Base-by-base conservation (phyloP, 2,888 invertebrate species). In the Platycnemis pennipes region DNA sequence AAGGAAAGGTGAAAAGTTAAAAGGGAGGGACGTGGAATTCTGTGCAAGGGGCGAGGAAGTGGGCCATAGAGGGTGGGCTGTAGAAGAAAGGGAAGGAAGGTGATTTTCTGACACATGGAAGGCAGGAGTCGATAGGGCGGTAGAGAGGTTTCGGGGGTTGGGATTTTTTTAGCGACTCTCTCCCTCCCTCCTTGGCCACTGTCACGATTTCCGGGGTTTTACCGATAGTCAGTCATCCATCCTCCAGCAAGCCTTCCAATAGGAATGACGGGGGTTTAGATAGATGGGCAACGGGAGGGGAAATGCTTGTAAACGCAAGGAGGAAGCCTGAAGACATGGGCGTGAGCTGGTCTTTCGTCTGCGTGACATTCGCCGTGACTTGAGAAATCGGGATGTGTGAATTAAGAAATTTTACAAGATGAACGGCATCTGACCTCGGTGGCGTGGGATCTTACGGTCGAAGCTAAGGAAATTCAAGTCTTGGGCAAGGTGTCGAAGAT, bases 1-100 rank as follows among this genome's bases (percentile, higher is more conserved):
- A 77, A 77, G 31, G 77, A 77, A 77, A 77, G 77, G 77, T 77
- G 77, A 77, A 77, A 77, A 77, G 77, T 77, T 77, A 77, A 77
- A 77, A 77, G 77, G 77, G 77, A 16, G 49, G 49, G 49, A 49
- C 13, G 49, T 19, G 49, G 49, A 49, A 49, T 19, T 16, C 49
- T 49, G 49, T 49, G 49, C n/a, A 49, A 5, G 49, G 4, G 49
- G 49, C 49, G 37, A 37, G 77, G 77, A 77, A 77, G 11, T 11
- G 77, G 37, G n/a, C 77, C 2, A 2, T 37, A n/a, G 63, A n/a
- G 2, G 26, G 19, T 22, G 63, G 19, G 26, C 1, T 11, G 49
- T 1, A 22, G 63, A 63, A 1, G 37, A 77, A 37, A 37, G 77
- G 13, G 31, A 37, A 77, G 77, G 26, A 77, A 77, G 77, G 77